These are phyloP conservation scores for Coremacera marginata DNA, from an alignment of 2,888 invertebrate species.

Conservation along the genomic window DNA sequence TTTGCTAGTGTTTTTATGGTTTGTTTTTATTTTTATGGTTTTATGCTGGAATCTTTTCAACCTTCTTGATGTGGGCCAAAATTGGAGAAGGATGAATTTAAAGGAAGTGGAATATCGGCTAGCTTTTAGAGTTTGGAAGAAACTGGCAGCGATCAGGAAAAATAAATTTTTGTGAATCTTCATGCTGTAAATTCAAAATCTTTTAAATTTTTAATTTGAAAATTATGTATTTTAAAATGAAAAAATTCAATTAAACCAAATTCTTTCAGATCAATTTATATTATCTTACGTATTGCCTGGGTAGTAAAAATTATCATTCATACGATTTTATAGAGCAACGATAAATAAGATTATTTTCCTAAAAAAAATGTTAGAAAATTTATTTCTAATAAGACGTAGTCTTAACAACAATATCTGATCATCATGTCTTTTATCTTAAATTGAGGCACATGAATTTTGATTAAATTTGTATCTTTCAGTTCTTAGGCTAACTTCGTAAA, in stretches of 20 bases:
- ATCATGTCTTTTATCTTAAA: background rate
- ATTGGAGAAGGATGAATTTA: background rate
- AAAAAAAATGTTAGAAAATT: background rate
- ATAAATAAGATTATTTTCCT: background rate
- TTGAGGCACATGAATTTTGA: too few species aligned
- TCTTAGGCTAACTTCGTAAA: too few species aligned
- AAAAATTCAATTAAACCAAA: too few species aligned
- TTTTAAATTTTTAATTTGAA: too few species aligned
- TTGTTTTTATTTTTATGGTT: background rate
- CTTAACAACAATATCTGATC: background rate
- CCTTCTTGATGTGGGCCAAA: background rate
- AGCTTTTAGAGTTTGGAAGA: background rate
- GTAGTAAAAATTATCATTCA: background rate
- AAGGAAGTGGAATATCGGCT: background rate
- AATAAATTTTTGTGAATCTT: too few species aligned
- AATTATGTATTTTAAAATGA: too few species aligned
- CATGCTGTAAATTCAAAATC: too few species aligned
- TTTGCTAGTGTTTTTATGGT: background rate
- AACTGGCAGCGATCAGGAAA: too few species aligned
- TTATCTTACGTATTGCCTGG: too few species aligned
- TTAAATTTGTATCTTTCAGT: too few species aligned
- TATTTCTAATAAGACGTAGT: background rate
- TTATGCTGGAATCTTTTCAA: background rate
- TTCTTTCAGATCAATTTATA: too few species aligned
- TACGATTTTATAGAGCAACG: background rate